Percentiles rank a stretch among this genome's conserved stretches.
These are phyloP conservation scores for Raja brachyura DNA, from an alignment of 2,113 vertebrate species.

Conservation along the genomic window DNA sequence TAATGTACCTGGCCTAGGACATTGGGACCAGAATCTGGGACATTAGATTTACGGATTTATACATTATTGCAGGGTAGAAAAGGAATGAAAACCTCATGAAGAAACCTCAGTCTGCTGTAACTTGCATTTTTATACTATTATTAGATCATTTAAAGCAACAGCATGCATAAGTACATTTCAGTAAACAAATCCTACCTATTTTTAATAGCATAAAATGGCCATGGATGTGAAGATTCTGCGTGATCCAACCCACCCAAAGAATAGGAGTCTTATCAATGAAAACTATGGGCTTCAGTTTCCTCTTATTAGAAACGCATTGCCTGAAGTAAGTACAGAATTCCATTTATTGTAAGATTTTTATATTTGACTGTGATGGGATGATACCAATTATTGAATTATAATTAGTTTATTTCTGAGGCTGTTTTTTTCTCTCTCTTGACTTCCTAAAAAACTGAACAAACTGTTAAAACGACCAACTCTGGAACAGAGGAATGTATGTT, in stretches of 20 bases:
- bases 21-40: too few relatives aligned
- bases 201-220: slow-evolving; percentile 60
- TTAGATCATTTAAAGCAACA: not conserved
- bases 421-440: not conserved
- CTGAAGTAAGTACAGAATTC: slow-evolving; percentile 59
- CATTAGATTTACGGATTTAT: not conserved
- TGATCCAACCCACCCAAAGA: slow-evolving; percentile 53
- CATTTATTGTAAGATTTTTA: not conserved
- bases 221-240: slow-evolving; percentile 56
- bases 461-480: not conserved
- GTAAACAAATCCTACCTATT: slow-evolving; percentile 38
- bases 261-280: slow-evolving; percentile 54
- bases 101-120: not conserved
- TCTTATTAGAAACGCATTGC: slow-evolving; percentile 54
- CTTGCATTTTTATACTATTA: not conserved
- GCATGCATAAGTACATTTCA: not conserved
- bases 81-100: not conserved
- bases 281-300: slow-evolving; percentile 62
- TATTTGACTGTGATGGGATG: not conserved
- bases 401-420: not conserved
- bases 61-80: not conserved
- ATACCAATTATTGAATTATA: not conserved
- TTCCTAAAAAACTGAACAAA: not conserved
- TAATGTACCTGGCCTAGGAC: too few relatives aligned
- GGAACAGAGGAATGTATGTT: not conserved